phyloP scores from a whole-genome alignment of 2,797 vertebrate genomes.

The Botia kubotai region DNA sequence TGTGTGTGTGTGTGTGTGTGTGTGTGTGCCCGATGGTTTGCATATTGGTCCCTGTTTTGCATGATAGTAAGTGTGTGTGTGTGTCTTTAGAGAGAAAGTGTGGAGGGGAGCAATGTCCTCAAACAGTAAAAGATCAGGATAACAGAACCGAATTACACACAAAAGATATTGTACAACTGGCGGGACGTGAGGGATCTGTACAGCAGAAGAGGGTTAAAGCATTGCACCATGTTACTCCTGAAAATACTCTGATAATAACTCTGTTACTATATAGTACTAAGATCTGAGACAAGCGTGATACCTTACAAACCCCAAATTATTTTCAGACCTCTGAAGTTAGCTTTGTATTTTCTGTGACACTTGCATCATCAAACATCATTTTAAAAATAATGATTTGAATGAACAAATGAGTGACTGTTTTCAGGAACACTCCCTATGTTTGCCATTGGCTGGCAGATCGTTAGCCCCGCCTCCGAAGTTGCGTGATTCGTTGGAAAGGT shows the following conservation, averaged over 20 bases:
- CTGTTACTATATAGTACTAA: too few relatives aligned
- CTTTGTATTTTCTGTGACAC: too few relatives aligned
- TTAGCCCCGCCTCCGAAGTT: neutral
- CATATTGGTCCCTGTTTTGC: constrained; percentile 27
- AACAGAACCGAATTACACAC: neutral
- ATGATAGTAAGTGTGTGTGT: constrained; percentile 35
- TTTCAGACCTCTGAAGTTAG: neutral
- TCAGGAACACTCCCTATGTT: neutral
- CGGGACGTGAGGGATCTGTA: too few relatives aligned
- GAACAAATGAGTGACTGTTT: neutral
- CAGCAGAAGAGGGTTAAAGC: too few relatives aligned
- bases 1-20: neutral
- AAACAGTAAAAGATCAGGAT: neutral
- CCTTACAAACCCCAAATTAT: neutral
- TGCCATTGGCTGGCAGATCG: neutral
- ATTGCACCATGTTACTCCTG: too few relatives aligned
- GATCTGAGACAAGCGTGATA: too few relatives aligned
- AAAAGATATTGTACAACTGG: too few relatives aligned
- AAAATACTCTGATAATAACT: too few relatives aligned
- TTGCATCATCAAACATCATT: neutral
- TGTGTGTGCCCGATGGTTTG: constrained; percentile 2
- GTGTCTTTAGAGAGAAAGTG: neutral
- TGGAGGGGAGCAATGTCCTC: constrained; percentile 5
- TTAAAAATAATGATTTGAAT: neutral
- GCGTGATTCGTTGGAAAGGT: neutral